phyloP scores from a whole-genome alignment of 2,113 vertebrate species.

The Cebidichthys violaceus region DNA sequence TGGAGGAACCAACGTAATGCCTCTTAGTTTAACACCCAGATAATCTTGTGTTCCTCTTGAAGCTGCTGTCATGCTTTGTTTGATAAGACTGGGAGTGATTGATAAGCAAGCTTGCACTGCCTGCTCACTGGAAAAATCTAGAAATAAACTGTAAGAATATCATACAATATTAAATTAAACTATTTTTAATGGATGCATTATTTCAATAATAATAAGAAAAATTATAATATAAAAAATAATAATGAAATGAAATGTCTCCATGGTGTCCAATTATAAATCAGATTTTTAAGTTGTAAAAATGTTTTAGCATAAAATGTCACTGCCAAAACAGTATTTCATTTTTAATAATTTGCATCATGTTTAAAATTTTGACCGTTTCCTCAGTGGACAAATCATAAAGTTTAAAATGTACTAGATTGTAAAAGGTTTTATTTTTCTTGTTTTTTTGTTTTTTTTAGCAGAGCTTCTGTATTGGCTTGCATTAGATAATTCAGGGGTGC shows the following conservation, averaged over 20 bases:
- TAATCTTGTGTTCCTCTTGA: constrained; percentile 78
- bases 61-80: constrained; percentile 75
- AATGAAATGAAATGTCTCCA: not conserved
- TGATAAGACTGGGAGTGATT: constrained; percentile 58
- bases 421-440: not conserved
- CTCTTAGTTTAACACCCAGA: constrained; percentile 83
- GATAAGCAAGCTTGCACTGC: constrained; percentile 34
- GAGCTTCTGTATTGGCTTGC: not conserved
- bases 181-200: not conserved
- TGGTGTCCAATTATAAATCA: not conserved
- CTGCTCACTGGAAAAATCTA: constrained; percentile 15
- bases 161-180: not conserved
- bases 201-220: not conserved
- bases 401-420: not conserved
- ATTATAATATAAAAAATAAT: no score
- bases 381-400: not conserved
- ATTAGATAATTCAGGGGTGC: not conserved
- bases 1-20: constrained; percentile 74
- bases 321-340: not conserved
- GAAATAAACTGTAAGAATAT: constrained; percentile 23
- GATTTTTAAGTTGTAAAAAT: not conserved
- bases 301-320: not conserved
- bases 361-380: not conserved
- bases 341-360: not conserved
- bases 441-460: not conserved